Base-by-base conservation (phyloP, 2,888 invertebrate genomes). In the Nomada ferruginata region DNA sequence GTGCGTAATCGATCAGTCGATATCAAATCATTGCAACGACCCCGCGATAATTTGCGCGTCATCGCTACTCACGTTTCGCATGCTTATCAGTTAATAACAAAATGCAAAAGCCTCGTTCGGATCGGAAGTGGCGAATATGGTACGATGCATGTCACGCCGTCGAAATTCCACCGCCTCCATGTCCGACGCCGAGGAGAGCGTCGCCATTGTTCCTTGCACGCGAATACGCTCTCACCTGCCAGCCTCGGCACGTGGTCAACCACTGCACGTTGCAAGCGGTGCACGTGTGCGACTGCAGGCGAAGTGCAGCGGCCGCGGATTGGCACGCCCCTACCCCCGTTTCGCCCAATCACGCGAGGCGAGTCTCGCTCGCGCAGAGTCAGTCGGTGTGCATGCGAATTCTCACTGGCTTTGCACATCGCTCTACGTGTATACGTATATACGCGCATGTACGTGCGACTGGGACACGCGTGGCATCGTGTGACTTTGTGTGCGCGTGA, bases 301-400 rank as follows among this genome's bases (percentile, higher is more conserved):
- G 69, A 76, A 76, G 36, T 84, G 84, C 87, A 93, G 92, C 94
- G 91, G 92, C 90, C 92, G 91, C 91, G 78, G 85, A 86, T 89
- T 83, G 88, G 84, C 73, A 85, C 85, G 83, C 86, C 80, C 76
- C 87, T 86, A 85, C 82, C 88, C 86, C 83, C 77, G 84, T 64
- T 73, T 66, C 85, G 71, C 76, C 87, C 87, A 88, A 88, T 90
- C 90, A 86, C 85, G 82, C 87, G 76, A 76, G 70, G 74, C 82
- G 10, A 71, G 47, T 64, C 69, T 55, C 74, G 76, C 65, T 83
- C 77, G 87, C 85, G 90, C 89, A 84, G 82, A 85, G 82, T 87
- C 86, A 76, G 83, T 84, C 78, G 69, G 53, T 59, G 57, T 86
- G 85, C 86, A 85, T 82, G 89, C 90, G 89, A 91, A 91, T 87